A percentile compares a stretch with the other conserved stretches of the same genome.
phyloP scores from a whole-genome alignment of 2,888 invertebrate genomes.

The Lysandra coridon region DNA sequence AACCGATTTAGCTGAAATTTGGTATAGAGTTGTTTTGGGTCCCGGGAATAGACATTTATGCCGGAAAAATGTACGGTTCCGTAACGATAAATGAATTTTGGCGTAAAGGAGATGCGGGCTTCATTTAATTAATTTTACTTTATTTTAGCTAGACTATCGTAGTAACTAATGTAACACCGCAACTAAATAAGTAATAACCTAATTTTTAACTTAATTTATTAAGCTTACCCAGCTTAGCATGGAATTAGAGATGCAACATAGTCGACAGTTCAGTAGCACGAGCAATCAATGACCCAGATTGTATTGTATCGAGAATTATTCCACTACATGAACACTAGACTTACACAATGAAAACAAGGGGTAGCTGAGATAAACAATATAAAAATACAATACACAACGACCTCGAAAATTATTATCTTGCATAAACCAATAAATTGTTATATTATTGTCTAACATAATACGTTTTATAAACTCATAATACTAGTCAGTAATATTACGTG shows the following conservation, averaged over 20 bases:
- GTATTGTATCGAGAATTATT: conserved; percentile 9
- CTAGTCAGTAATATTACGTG: neutral
- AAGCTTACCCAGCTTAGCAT: neutral
- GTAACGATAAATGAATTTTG: too few species aligned
- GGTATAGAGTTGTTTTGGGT: too few species aligned
- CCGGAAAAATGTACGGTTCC: too few species aligned
- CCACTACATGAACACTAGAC: neutral
- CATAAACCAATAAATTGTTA: neutral
- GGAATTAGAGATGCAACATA: neutral
- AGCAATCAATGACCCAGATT: neutral
- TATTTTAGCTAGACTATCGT: neutral
- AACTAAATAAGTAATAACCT: neutral
- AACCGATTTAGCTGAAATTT: too few species aligned
- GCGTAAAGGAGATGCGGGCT: too few species aligned
- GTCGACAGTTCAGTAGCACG: neutral
- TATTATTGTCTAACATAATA: neutral
- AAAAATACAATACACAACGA: neutral
- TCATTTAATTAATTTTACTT: too few species aligned
- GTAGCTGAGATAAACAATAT: neutral
- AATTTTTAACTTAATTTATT: neutral
- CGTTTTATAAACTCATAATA: neutral
- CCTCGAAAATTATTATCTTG: neutral
- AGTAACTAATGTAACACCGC: too few species aligned
- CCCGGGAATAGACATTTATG: too few species aligned
- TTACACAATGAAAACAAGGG: neutral